Evolutionary conservation across 2,113 vertebrate species (phyloP).

Genomic region (Paedocypris sp.): DNA sequence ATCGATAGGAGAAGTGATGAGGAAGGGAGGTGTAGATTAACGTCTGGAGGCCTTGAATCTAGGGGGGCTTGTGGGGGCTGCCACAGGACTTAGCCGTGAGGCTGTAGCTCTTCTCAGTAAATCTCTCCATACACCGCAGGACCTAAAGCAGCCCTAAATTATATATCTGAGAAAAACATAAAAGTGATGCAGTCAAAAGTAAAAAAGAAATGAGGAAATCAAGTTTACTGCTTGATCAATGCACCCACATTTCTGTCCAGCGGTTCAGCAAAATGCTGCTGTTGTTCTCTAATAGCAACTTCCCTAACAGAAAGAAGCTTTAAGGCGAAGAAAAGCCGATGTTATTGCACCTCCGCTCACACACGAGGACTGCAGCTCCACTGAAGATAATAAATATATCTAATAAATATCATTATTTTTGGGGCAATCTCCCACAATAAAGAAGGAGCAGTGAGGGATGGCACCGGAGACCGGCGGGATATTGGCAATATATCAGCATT

Average conservation of each 20-base stretch:
- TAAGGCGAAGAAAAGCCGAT: conserved; percentile 4
- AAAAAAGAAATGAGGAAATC: conserved; percentile 24
- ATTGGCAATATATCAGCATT: conserved; percentile 75
- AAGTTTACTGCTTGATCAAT: conserved; percentile 16
- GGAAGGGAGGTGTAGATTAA: conserved; percentile 41
- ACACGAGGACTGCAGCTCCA: conserved; percentile 40
- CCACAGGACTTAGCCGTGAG: conserved; percentile 33
- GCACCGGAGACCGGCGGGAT: conserved; percentile 60
- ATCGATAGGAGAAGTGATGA: conserved; percentile 41
- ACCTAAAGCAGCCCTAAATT: not conserved
- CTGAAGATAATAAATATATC: conserved; percentile 69
- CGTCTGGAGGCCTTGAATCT: conserved; percentile 38
- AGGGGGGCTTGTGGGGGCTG: conserved; percentile 1
- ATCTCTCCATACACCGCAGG: not conserved
- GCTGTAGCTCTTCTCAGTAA: conserved; percentile 28
- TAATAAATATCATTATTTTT: conserved; percentile 75
- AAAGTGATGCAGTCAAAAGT: conserved; percentile 11
- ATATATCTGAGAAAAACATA: conserved; percentile 2
- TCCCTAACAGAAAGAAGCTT: not conserved
- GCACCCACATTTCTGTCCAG: not conserved
- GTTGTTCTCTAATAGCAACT: not conserved
- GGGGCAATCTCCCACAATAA: conserved; percentile 65
- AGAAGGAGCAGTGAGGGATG: conserved; percentile 60
- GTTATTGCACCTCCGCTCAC: not conserved
- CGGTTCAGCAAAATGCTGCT: not conserved